A percentile compares a stretch with the other conserved stretches of the same genome.
Conservation (phyloP, 2,113 vertebrate species). For the Tonatia bakeri region DNA sequence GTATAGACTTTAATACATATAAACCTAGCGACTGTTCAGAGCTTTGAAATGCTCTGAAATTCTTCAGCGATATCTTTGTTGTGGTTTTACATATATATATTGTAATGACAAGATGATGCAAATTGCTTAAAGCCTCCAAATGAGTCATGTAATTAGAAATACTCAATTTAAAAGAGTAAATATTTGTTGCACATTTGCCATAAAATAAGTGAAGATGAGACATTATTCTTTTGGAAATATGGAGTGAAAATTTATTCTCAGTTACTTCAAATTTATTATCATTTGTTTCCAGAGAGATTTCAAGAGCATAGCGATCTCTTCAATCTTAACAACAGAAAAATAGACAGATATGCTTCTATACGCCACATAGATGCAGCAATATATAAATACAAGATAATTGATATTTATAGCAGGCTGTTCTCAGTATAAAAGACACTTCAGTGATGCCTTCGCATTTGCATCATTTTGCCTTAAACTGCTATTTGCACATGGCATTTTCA, state of each 20-base stretch:
- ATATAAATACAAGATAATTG: not conserved
- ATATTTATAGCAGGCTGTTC: not conserved
- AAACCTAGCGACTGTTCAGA: not conserved
- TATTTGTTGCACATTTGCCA: not conserved
- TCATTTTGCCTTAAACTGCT: not conserved
- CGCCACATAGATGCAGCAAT: not conserved
- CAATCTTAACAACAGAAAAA: not conserved
- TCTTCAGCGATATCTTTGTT: not conserved
- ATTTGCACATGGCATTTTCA: not conserved
- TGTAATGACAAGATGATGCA: not conserved
- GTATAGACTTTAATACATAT: not conserved
- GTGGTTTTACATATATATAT: not conserved
- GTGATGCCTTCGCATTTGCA: not conserved
- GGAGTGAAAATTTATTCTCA: conserved; percentile 5
- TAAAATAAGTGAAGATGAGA: not conserved
- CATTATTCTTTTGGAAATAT: not conserved
- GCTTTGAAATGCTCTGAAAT: not conserved
- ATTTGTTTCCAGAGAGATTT: not conserved
- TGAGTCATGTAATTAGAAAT: not conserved
- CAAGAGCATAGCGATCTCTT: not conserved
- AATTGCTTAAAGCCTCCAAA: not conserved
- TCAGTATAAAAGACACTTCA: not conserved
- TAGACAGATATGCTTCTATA: not conserved
- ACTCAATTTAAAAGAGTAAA: not conserved
- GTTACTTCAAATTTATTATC: not conserved